A percentile compares a stretch with the other conserved stretches of the same genome.
phyloP scores from a whole-genome alignment of 1,140 invertebrate genomes.

The Helicoverpa armigera region DNA sequence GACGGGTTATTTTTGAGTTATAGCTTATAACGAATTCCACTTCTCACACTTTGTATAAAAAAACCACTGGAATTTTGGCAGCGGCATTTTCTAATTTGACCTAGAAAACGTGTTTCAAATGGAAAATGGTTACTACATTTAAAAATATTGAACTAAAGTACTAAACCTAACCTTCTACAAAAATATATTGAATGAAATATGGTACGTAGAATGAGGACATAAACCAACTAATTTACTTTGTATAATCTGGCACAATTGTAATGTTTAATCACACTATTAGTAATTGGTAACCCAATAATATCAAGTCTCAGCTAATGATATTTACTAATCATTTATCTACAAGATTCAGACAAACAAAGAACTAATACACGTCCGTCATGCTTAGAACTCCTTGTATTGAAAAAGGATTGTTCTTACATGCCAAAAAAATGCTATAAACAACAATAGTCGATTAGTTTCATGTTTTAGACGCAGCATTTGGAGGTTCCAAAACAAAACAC shows the following conservation, averaged over 20 bases:
- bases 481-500: not conserved
- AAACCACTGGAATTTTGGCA: conserved; percentile 6
- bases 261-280: too few species aligned
- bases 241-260: too few species aligned
- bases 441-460: not conserved
- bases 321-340: too few species aligned
- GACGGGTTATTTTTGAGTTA: conserved; percentile 14
- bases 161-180: too few species aligned
- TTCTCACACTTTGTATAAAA: not conserved
- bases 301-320: too few species aligned
- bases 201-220: too few species aligned
- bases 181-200: too few species aligned
- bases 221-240: too few species aligned
- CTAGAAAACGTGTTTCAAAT: not conserved
- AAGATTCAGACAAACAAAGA: too few species aligned
- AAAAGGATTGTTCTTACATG: not conserved
- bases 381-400: not conserved
- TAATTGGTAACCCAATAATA: too few species aligned
- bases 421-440: not conserved
- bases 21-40: not conserved
- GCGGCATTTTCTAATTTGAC: not conserved
- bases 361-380: too few species aligned
- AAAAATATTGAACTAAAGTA: not conserved
- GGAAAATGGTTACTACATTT: not conserved
- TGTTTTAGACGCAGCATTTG: not conserved